A percentile compares a stretch with the other conserved stretches of the same genome.
Evolutionary conservation across 1,140 invertebrate species (phyloP).

Genomic region (Meloidogyne hapla): DNA sequence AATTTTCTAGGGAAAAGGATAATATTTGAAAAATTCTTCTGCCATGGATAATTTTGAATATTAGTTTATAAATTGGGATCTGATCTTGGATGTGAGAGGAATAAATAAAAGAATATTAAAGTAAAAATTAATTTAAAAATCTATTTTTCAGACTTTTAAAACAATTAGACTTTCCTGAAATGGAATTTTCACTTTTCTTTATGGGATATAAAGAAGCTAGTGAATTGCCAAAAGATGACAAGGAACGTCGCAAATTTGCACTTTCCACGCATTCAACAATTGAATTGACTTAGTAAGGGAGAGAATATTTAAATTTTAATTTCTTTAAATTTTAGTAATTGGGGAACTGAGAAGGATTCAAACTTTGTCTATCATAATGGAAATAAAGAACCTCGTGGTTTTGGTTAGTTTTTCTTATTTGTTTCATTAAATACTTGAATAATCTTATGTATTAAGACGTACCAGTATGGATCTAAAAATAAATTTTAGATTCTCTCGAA

Average conservation of each 20-base stretch:
- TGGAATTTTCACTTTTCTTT: constrained; percentile 88
- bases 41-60: too few relatives aligned
- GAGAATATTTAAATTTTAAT: constrained; percentile 28
- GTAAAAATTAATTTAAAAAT: background rate
- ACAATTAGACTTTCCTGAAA: constrained; percentile 82
- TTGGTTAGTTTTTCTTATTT: constrained; percentile 68
- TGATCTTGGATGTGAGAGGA: too few relatives aligned
- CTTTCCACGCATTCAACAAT: constrained; percentile 81
- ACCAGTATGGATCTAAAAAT: too few relatives aligned
- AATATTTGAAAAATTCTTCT: too few relatives aligned
- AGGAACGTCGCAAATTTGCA: constrained; percentile 75
- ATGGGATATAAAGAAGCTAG: constrained; percentile 81
- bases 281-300: constrained; percentile 81
- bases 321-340: constrained; percentile 74
- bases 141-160: constrained; percentile 71
- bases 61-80: too few relatives aligned
- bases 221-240: constrained; percentile 73
- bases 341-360: constrained; percentile 83
- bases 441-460: too few relatives aligned
- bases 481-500: too few relatives aligned
- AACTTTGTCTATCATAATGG: constrained; percentile 80
- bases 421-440: too few relatives aligned
- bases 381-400: constrained; percentile 84
- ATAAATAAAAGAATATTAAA: constrained; percentile 16
- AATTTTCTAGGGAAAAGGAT: too few relatives aligned